Percentiles rank a stretch among this genome's conserved stretches.
phyloP scores from a whole-genome alignment of 2,888 invertebrate species.

The Idaea straminata region DNA sequence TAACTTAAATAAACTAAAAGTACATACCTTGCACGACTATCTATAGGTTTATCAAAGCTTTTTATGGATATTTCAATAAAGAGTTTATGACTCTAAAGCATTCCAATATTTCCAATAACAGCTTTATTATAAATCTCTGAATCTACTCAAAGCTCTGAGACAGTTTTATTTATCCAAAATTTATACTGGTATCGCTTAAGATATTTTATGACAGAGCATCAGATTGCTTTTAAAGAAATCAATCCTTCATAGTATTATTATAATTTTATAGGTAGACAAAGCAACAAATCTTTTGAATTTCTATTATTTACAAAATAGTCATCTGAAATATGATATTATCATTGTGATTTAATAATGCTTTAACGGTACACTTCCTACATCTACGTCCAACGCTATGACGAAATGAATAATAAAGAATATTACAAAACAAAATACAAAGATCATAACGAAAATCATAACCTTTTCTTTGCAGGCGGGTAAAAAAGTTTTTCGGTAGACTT shows the following conservation, averaged over 20 bases:
- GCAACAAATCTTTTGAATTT: conserved; percentile 14
- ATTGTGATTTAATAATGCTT: conserved; percentile 20
- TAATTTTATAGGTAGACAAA: not conserved
- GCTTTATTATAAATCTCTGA: conserved; percentile 20
- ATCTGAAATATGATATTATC: conserved; percentile 17
- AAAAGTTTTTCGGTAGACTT: too few species aligned
- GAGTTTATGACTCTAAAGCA: conserved; percentile 24
- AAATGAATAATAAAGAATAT: too few species aligned
- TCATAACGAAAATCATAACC: too few species aligned
- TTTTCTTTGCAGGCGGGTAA: too few species aligned
- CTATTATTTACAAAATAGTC: conserved; percentile 6
- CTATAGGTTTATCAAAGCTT: conserved; percentile 6
- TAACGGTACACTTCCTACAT: conserved; percentile 10
- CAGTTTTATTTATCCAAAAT: conserved; percentile 15
- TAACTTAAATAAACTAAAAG: conserved; percentile 15
- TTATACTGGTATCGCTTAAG: conserved; percentile 4
- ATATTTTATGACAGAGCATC: conserved; percentile 8
- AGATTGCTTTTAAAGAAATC: conserved; percentile 15
- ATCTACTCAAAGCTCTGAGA: conserved; percentile 11
- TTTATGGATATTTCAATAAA: conserved; percentile 15
- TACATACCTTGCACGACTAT: conserved; percentile 12
- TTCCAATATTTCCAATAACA: conserved; percentile 21
- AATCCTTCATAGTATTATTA: conserved; percentile 9
- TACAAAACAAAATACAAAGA: too few species aligned
- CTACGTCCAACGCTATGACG: not conserved